A percentile compares a stretch with the other conserved stretches of the same genome.
Evolutionary conservation across 2,113 vertebrate species (phyloP).

Genomic region (Elaphurus davidianus): DNA sequence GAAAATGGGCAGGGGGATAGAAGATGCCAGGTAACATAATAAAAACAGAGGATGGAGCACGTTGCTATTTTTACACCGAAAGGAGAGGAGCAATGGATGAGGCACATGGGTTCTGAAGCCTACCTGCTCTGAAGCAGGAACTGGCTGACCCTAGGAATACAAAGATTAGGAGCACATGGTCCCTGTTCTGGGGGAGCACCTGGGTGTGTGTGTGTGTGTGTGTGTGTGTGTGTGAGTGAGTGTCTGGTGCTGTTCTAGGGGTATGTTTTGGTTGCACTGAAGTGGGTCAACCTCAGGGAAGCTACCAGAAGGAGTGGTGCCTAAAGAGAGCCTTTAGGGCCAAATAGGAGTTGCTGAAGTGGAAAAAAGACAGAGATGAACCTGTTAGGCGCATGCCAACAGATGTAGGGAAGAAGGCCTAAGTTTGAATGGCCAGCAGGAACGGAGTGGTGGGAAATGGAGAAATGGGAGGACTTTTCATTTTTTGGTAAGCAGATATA

Average conservation of each 20-base stretch:
- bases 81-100: background rate
- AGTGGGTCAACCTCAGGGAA: background rate
- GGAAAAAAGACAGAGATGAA: background rate
- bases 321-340: background rate
- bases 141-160: background rate
- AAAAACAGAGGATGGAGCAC: background rate
- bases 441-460: background rate
- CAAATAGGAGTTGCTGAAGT: background rate
- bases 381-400: background rate
- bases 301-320: background rate
- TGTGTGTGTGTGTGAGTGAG: background rate
- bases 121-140: background rate
- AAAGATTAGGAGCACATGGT: background rate
- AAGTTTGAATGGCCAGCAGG: background rate
- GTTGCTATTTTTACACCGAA: background rate
- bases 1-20: background rate
- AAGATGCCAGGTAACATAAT: background rate
- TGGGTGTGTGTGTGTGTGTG: fast-evolving
- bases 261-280: background rate
- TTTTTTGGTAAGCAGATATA: background rate
- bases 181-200: background rate
- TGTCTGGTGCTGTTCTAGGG: background rate
- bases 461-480: background rate
- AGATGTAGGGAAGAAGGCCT: background rate
- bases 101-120: background rate